These are phyloP conservation scores for Platycheirus rosarum DNA, from an alignment of 2,888 invertebrate species.

Conservation along the genomic window DNA sequence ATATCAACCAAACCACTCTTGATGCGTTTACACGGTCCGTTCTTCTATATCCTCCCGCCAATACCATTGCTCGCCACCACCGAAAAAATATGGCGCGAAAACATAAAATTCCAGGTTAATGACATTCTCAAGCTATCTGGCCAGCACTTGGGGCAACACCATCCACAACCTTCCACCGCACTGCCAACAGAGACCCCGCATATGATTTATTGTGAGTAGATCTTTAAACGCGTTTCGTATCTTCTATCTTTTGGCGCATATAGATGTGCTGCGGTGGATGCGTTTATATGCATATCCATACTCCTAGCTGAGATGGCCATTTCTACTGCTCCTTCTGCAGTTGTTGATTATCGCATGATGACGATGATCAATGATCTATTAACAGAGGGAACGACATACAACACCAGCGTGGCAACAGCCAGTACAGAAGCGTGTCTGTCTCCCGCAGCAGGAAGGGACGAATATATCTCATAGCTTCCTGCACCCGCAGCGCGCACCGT, in stretches of 20 bases:
- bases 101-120: slow-evolving; percentile 74
- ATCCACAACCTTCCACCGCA: background rate
- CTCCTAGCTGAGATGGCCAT: slow-evolving; percentile 34
- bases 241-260: slow-evolving; percentile 65
- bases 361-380: slow-evolving; percentile 74
- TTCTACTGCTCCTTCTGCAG: slow-evolving; percentile 43
- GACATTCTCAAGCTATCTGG: slow-evolving; percentile 55
- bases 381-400: slow-evolving; percentile 65
- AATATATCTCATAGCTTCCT: no score
- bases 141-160: background rate
- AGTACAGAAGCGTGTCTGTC: slow-evolving; percentile 19
- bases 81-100: slow-evolving; percentile 70
- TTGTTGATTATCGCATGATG: slow-evolving; percentile 66
- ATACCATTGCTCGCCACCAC: slow-evolving; percentile 21
- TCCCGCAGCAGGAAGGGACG: background rate
- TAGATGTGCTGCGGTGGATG: slow-evolving; percentile 23
- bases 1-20: slow-evolving; percentile 17
- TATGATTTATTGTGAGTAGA: slow-evolving; percentile 71
- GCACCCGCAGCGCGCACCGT: background rate
- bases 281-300: background rate
- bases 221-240: slow-evolving; percentile 69
- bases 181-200: background rate
- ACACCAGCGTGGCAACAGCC: slow-evolving; percentile 60
- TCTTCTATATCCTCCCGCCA: background rate
- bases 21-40: background rate